phyloP scores from a whole-genome alignment of 2,113 vertebrate genomes.

The Collichthys lucidus region DNA sequence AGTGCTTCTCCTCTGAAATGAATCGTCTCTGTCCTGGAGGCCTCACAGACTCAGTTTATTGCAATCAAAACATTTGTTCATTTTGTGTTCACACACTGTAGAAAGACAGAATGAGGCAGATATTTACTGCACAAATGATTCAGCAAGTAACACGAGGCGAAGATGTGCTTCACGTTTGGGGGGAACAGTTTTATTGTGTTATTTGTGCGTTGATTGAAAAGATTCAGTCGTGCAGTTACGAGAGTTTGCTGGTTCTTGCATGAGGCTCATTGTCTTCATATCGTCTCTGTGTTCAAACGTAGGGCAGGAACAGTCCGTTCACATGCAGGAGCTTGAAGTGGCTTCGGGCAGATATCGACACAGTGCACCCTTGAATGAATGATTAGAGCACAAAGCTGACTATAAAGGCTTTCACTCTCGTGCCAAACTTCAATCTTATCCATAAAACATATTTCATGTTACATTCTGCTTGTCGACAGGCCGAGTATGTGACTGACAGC shows the following conservation, averaged over 20 bases:
- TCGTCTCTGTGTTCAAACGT: too few species aligned
- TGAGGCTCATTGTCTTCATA: neutral
- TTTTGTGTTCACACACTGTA: too few species aligned
- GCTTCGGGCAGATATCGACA: slow-evolving; percentile 1
- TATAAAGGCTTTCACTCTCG: slow-evolving; percentile 10
- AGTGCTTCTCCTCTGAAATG: too few species aligned
- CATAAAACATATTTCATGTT: neutral
- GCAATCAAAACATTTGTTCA: too few species aligned
- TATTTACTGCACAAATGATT: too few species aligned
- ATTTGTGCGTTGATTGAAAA: too few species aligned
- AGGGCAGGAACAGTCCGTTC: neutral
- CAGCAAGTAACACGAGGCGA: too few species aligned
- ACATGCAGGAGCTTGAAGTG: neutral
- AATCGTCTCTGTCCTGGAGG: too few species aligned
- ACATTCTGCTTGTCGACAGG: neutral
- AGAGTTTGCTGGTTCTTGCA: neutral
- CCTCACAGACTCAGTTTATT: too few species aligned
- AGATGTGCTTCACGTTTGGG: too few species aligned
- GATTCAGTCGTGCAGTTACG: neutral
- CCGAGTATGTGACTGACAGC: slow-evolving; percentile 10
- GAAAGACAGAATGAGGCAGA: too few species aligned
- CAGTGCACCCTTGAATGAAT: neutral
- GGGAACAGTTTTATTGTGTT: too few species aligned
- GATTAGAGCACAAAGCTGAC: neutral
- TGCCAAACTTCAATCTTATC: neutral